Conservation (phyloP, 1,140 invertebrate genomes). For the Musca vetustissima region DNA sequence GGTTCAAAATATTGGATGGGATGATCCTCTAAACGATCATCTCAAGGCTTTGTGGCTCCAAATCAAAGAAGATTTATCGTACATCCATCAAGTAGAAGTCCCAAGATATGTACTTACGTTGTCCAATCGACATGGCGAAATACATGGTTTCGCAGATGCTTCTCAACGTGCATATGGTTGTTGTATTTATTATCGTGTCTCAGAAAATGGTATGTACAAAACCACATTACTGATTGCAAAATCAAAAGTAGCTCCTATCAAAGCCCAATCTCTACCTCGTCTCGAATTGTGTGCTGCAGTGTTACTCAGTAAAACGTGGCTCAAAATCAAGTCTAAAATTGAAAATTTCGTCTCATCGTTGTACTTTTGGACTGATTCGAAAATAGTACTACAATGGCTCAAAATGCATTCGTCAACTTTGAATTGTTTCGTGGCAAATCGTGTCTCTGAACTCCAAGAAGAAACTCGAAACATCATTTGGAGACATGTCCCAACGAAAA, state of each 20-base stretch:
- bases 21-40: conserved; percentile 7
- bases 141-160: conserved; percentile 27
- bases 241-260: too few relatives aligned
- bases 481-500: not conserved
- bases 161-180: conserved; percentile 27
- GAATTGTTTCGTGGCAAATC: conserved; percentile 25
- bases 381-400: conserved; percentile 26
- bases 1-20: conserved; percentile 7
- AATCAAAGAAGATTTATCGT: not conserved
- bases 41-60: not conserved
- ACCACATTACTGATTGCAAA: too few relatives aligned
- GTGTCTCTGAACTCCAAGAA: conserved; percentile 22
- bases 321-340: too few relatives aligned
- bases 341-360: not conserved
- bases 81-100: not conserved
- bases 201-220: too few relatives aligned
- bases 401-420: conserved; percentile 23
- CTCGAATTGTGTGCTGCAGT: too few relatives aligned
- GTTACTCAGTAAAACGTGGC: too few relatives aligned
- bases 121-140: not conserved
- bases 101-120: conserved; percentile 9
- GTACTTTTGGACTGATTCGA: conserved; percentile 27
- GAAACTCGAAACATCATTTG: not conserved
- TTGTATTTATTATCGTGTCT: too few relatives aligned
- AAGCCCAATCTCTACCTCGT: too few relatives aligned